Base-by-base conservation (phyloP, 2,113 vertebrate genomes). In the Bufo gargarizans region DNA sequence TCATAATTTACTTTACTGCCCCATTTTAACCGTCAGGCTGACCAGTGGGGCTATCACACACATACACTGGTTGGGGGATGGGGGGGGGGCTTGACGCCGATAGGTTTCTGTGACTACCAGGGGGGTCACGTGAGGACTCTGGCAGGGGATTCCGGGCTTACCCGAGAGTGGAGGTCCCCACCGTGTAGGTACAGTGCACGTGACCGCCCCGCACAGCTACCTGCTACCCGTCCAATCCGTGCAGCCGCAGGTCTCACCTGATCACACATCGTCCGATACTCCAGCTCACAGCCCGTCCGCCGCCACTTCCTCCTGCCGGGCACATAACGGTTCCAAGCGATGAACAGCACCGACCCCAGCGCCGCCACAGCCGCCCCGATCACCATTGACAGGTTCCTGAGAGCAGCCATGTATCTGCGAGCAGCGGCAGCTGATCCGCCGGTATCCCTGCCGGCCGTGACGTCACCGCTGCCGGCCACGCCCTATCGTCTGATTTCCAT, bases 301-400 rank as follows among this genome's bases (percentile, higher is more conserved):
- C 90, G 90, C 2, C 93, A 91, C 89, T 93, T 90, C 89, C 82
- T 90, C 80, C 84, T 86, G 55, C 87, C 89, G 49, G 92, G 88
- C 91, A 95, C 96, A 91, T 95, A 96, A 50, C 93, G 88, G 92
- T 94, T 97, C 91, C 96, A 92, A 74, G 96, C 94, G 89, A 98
- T 93, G 92, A 97, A 96, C 80, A 98, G 92, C 56, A 96, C 94
- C 8, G 96, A 97, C 45, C 96, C 96, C 20, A 98, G 91, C 5
- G 94, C 96, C 50, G 95, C 96, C 89, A 95, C 94, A 53, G 95
- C 96, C 55, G 96, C 97, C 90, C 93, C 94, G 89, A 98, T 91
- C 2, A 94, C 94, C 90, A 97, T 90, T 82, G 94, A 92, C 82
- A 94, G 89, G 90, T 94, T 89, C 91, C 92, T 89, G 76, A 96